Conservation (phyloP, 2,113 vertebrate genomes). For the Platycercus adscitus region DNA sequence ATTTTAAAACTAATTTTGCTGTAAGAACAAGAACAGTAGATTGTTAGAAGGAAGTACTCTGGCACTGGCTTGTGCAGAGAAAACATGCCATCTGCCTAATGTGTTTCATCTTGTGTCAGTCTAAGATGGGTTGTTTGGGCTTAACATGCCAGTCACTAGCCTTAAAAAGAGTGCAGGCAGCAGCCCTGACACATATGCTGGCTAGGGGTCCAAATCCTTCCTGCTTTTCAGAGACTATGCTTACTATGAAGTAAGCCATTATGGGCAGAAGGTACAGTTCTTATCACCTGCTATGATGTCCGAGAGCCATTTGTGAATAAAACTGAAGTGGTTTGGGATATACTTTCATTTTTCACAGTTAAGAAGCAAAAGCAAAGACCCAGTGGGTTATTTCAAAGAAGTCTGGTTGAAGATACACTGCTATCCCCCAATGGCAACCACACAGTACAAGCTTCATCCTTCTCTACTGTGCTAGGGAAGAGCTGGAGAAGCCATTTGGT, state of each 20-base stretch:
- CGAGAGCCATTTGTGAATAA: neutral
- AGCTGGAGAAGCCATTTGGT: neutral
- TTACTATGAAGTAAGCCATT: neutral
- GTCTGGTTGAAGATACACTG: neutral
- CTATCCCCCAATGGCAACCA: neutral
- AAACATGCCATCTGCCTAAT: slow-evolving; percentile 64
- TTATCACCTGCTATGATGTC: neutral
- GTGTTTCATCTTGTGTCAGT: slow-evolving; percentile 50
- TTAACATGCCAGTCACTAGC: slow-evolving; percentile 43
- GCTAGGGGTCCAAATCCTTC: neutral
- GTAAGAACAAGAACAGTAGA: slow-evolving; percentile 34
- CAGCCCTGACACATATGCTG: neutral
- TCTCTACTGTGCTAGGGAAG: neutral
- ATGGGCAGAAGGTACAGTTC: neutral
- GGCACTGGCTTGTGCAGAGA: neutral
- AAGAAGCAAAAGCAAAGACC: neutral
- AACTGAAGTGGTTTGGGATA: neutral
- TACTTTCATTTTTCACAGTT: neutral
- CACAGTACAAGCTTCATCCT: neutral
- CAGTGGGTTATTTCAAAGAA: neutral
- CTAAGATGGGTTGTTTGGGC: slow-evolving; percentile 37
- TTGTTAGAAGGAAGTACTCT: slow-evolving; percentile 26
- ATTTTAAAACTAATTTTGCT: slow-evolving; percentile 55
- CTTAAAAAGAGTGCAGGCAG: slow-evolving; percentile 8
- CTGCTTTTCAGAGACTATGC: neutral